Base-by-base conservation (phyloP, 64 coral and sea anemone species). In the Dendrophyllia cribrosa region DNA sequence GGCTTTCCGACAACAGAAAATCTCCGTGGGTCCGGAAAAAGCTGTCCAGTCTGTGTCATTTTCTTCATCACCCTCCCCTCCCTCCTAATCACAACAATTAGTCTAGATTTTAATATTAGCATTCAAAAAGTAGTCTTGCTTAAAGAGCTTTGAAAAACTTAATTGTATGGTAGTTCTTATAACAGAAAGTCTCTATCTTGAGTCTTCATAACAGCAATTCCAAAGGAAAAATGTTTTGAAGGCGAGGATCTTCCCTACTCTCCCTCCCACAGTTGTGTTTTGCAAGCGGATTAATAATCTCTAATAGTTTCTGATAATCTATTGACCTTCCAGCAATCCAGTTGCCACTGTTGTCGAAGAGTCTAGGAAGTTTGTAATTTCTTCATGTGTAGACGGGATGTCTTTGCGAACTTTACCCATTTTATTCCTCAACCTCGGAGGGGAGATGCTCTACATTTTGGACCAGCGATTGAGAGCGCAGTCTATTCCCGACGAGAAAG, bases 361-460 rank as follows among this genome's bases (percentile, higher is more conserved):
- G 43, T 75, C 46, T 11, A 12, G 21, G 16, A 4, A 55, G 4
- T 56, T 79, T n/a, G 19, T 20, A 53, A 19, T 83, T 83, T 43
- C 82, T 59, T 73, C 14, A 59, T 45, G 14, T 10, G 19, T 4
- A 26, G 46, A 50, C 60, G 83, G 78, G 66, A 99, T 99, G 97
- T 99, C 97, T 70, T 58, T 93, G 53, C 76, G 94, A 79, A 99
- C 97, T 66, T 50, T 99, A 22, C 97, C 97, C 4, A 96, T 99
- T 76, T 86, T 99, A 26, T 99, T 99, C 61, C 91, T 99, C 17
- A 99, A 99, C 24, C 87, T 99, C 11, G 97, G 97, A 88, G 97
- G 97, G 77, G 97, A 99, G 66, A 99, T 99, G 97, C 64, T 99
- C 22, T 99, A 99, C 79, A 99, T 99, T 86, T 56, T 99, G 20